Percentiles rank a stretch among this genome's conserved stretches.
Evolutionary conservation across 1,140 invertebrate genomes (phyloP).

Genomic region (Pentalonia nigronervosa): DNA sequence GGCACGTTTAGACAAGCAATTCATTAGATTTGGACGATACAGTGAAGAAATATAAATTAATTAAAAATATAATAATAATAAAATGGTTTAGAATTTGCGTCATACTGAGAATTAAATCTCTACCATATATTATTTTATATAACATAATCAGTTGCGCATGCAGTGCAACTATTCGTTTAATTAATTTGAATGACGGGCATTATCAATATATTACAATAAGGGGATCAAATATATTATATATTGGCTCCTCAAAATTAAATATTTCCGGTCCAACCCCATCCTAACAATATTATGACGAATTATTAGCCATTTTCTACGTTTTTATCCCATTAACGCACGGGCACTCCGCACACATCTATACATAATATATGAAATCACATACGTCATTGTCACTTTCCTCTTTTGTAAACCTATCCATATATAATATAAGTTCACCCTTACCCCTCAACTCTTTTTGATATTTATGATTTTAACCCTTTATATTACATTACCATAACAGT

Average conservation of each 20-base stretch:
- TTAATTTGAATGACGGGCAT: slow-evolving; percentile 12
- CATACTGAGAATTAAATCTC: not conserved
- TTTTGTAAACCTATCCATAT: slow-evolving; percentile 30
- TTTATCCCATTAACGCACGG: slow-evolving; percentile 32
- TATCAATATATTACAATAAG: not conserved
- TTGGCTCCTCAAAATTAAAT: slow-evolving; percentile 24
- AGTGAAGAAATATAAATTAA: not conserved
- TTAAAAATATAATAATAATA: not conserved
- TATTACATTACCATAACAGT: slow-evolving; percentile 30
- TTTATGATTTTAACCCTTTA: slow-evolving; percentile 55
- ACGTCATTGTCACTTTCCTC: slow-evolving; percentile 53
- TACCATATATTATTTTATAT: not conserved
- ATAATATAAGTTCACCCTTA: slow-evolving; percentile 24
- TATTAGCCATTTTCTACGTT: slow-evolving; percentile 9
- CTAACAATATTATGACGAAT: slow-evolving; percentile 16
- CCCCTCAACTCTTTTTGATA: slow-evolving; percentile 44
- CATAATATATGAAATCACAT: slow-evolving; percentile 41
- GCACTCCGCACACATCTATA: slow-evolving; percentile 15
- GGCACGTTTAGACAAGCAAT: not conserved
- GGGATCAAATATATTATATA: not conserved
- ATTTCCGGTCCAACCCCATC: slow-evolving; percentile 27
- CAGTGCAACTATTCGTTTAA: slow-evolving; percentile 1
- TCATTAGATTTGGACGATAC: not conserved
- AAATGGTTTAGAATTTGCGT: not conserved
- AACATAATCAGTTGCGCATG: not conserved